Base-by-base conservation (phyloP, 2,888 invertebrate genomes). In the Phania funesta region DNA sequence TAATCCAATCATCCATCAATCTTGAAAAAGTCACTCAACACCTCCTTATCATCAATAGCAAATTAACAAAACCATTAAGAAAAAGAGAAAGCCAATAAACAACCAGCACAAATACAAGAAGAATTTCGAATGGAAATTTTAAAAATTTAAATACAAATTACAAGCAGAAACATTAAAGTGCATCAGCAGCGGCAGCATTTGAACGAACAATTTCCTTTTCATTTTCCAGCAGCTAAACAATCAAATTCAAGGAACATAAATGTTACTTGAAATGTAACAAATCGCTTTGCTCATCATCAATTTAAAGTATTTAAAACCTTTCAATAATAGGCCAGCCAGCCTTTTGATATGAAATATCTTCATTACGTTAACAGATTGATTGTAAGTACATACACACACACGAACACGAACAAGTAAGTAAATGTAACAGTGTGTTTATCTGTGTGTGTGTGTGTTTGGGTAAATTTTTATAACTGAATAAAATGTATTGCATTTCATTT, bases 11-110 rank as follows among this genome's bases (percentile, higher is more conserved):
- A 41, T 32, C 29, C 13, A 64, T 46, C 22, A 20, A 74, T 38
- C 65, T 75, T 75, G 65, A 65, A 56, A 58, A 56, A 58, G 7
- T 75, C 75, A 48, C 16, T 67, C 67, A 67, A 38, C 65, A 56
- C 24, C 71, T n/a, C n/a, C n/a, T n/a, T n/a, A n/a, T 71, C 65
- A 65, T 65, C 35, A 35, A 48, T 44, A 24, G n/a, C 35, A 46
- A 35, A 75, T 65, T 62, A 64, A 74, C 22, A 16, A 41, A 35
- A 26, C n/a, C 35, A 75, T 65, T 13, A 65, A 56, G 4, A 26
- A 54, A 58, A 22, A 24, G 16, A 48, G 8, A 24, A 0, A 48
- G 48, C 58, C 20, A 16, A 11, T 29, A 29, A 48, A 22, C 29
- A 29, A 29, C n/a, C n/a, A n/a, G 29, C 4, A 29, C 7, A 29